These are phyloP conservation scores for Calidris pugnax DNA, from an alignment of 2,113 vertebrate genomes.

Conservation along the genomic window DNA sequence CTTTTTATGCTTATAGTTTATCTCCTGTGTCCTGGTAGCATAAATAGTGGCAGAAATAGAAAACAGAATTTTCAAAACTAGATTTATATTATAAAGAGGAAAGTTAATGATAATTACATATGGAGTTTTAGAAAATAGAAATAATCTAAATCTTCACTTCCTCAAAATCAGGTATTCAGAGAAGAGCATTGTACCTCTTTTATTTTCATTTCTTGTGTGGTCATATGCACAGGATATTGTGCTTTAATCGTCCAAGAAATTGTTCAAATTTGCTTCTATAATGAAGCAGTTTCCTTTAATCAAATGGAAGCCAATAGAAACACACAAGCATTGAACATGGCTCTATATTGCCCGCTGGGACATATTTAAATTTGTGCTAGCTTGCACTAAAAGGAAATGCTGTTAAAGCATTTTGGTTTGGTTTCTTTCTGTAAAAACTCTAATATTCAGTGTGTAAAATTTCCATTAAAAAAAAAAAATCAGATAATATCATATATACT, in stretches of 20 bases:
- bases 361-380: slow-evolving; percentile 78
- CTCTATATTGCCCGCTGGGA: slow-evolving; percentile 68
- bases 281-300: slow-evolving; percentile 67
- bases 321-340: background rate
- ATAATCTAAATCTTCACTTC: background rate
- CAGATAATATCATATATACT: background rate
- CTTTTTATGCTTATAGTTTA: background rate
- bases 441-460: background rate
- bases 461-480: background rate
- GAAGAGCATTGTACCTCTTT: background rate
- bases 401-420: slow-evolving; percentile 66
- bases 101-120: background rate
- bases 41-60: background rate
- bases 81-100: background rate
- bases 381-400: slow-evolving; percentile 73
- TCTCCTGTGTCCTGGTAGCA: background rate
- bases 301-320: slow-evolving; percentile 48
- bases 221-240: background rate
- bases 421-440: background rate
- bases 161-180: background rate
- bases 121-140: background rate
- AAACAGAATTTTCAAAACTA: background rate
- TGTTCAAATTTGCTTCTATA: slow-evolving; percentile 51
- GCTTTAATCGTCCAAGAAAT: slow-evolving; percentile 36
- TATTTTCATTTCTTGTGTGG: background rate